Conservation (phyloP, 2,113 vertebrate species). For the Chionis minor region DNA sequence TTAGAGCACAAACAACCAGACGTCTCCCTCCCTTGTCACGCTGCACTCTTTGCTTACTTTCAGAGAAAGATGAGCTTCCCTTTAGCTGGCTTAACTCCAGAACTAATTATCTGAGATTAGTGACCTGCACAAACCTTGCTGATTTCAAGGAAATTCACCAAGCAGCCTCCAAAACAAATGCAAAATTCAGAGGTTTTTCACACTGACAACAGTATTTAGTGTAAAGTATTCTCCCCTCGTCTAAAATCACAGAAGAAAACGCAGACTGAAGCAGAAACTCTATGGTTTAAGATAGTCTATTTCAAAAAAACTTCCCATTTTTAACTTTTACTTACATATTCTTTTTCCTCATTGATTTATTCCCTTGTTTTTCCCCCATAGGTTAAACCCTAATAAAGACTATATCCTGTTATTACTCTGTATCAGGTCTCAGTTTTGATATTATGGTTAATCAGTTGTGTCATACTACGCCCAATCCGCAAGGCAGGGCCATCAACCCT, state of each 20-base stretch:
- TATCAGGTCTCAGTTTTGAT: background rate
- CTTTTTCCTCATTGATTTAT: background rate
- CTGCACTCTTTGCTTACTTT: background rate
- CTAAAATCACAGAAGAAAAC: background rate
- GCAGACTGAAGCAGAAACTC: background rate
- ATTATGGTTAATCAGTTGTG: background rate
- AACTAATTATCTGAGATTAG: slow-evolving; percentile 49
- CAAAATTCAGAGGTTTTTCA: background rate
- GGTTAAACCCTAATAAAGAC: background rate
- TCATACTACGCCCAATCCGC: background rate
- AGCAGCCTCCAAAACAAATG: background rate
- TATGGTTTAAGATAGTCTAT: background rate
- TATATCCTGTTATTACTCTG: background rate
- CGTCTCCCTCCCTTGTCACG: background rate
- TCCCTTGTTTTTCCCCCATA: background rate
- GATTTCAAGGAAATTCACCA: slow-evolving; percentile 26
- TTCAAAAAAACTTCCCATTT: background rate
- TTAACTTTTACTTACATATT: background rate
- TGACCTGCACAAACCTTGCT: slow-evolving; percentile 14
- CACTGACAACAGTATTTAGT: background rate
- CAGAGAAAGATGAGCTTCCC: background rate
- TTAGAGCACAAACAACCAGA: background rate
- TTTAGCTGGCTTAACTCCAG: slow-evolving; percentile 33
- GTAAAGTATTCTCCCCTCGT: background rate
- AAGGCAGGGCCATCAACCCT: background rate